Evolutionary conservation across 2,113 vertebrate genomes (phyloP), one percentile per base, ranked within the genome.

Genomic region (Scomber colias): DNA sequence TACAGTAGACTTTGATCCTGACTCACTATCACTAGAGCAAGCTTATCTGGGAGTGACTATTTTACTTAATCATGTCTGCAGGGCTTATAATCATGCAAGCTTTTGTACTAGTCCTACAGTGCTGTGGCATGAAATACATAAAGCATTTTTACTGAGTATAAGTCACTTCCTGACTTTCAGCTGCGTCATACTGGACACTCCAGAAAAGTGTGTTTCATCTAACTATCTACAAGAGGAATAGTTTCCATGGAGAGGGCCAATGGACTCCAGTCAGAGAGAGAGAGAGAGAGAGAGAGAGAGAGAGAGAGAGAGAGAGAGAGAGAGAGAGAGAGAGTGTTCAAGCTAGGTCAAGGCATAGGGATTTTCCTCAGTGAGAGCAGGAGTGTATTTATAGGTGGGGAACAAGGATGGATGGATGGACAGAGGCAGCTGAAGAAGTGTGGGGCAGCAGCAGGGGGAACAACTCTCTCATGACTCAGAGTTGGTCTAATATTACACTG

Each of bases 361-460:
- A 88, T 92, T 93, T 95, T 94, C 92, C 89, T 88, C 51, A 71
- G 82, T 86, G 94, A 90, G 82, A 77, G 87, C 81, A 90, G 81
- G 14, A 66, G 87, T 82, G 85, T 95, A 95, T 95, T 94, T 95
- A 94, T 94, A 93, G 91, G 77, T 54, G 60, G 45, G 72, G 56
- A 72, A 53, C 76, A 81, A 68, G 51, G 90, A 86, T 79, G 83
- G 82, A 90, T 82, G 78, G 94, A 95, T 68, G 79, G 94, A 94
- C 93, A 83, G 93, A 82, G 56, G 86, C 94, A 95, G 94, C 93
- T 94, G 65, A 68, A 84, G 50, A 74, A 82, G 80, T 71, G 63
- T 21, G 74, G 83, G 57, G 77, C 61, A 59, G 50, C 40, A 72
- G 75, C 40, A 44, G 44, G 27, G 60, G 75, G 67, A 60, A 44